Evolutionary conservation across 2,797 vertebrate genomes (phyloP).

Genomic region (Acipenser ruthenus): DNA sequence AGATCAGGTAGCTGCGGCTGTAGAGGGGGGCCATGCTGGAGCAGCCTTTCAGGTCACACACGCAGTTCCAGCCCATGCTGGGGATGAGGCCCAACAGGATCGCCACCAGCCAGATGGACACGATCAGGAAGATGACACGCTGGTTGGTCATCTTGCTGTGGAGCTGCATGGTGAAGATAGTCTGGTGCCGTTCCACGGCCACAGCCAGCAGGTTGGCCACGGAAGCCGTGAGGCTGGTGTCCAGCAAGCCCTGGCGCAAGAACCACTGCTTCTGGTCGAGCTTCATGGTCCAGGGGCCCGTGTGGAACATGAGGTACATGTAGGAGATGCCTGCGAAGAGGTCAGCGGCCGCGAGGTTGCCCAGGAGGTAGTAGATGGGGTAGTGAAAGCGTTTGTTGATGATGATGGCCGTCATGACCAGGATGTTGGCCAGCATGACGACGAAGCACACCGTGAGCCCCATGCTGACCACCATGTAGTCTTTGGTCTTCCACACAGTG

Average conservation of each 20-base stretch:
- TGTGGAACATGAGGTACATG: slow-evolving; percentile 88
- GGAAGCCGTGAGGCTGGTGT: slow-evolving; percentile 84
- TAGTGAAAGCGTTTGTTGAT: slow-evolving; percentile 84
- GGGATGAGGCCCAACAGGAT: slow-evolving; percentile 80
- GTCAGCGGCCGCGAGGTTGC: slow-evolving; percentile 80
- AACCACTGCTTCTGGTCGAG: slow-evolving; percentile 73
- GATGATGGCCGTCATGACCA: slow-evolving; percentile 78
- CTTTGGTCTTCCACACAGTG: slow-evolving; percentile 56
- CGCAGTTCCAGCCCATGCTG: slow-evolving; percentile 82
- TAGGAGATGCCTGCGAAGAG: slow-evolving; percentile 84
- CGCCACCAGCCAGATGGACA: slow-evolving; percentile 73
- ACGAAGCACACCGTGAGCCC: slow-evolving; percentile 73
- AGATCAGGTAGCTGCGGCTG: slow-evolving; percentile 80
- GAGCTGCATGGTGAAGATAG: slow-evolving; percentile 83
- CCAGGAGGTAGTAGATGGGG: slow-evolving; percentile 89
- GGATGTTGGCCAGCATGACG: slow-evolving; percentile 77
- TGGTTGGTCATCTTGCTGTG: slow-evolving; percentile 82
- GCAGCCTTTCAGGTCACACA: slow-evolving; percentile 63
- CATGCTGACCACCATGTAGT: slow-evolving; percentile 68
- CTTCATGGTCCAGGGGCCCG: slow-evolving; percentile 73
- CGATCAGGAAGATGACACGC: slow-evolving; percentile 68
- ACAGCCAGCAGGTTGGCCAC: slow-evolving; percentile 87
- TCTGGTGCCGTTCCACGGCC: slow-evolving; percentile 83
- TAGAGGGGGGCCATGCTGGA: slow-evolving; percentile 89
- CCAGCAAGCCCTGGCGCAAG: slow-evolving; percentile 78